These are phyloP conservation scores for Caloenas nicobarica DNA, from an alignment of 2,113 vertebrate genomes.

Conservation along the genomic window DNA sequence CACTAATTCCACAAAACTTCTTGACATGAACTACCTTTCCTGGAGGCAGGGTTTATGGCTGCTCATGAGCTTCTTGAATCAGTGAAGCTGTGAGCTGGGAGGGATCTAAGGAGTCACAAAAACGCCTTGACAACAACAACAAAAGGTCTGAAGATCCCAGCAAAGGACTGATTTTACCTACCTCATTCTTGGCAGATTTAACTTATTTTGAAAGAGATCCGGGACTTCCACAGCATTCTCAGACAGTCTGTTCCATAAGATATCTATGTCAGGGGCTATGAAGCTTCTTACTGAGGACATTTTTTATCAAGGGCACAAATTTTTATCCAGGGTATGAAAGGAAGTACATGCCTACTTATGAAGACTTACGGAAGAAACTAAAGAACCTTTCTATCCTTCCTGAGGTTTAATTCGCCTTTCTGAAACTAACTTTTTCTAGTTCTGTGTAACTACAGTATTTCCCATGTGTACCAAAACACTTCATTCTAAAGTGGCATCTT, in stretches of 20 bases:
- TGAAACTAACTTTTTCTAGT: not conserved
- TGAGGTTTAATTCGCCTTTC: not conserved
- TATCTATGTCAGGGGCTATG: accelerated
- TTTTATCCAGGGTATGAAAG: not conserved
- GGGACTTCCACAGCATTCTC: not conserved
- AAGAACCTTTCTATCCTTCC: not conserved
- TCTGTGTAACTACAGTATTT: not conserved
- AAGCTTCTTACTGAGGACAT: not conserved
- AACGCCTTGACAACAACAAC: not conserved
- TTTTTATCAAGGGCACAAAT: not conserved
- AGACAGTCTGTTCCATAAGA: not conserved
- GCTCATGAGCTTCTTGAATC: not conserved
- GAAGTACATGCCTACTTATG: not conserved
- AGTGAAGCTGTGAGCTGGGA: not conserved
- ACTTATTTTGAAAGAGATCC: not conserved
- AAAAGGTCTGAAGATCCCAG: not conserved
- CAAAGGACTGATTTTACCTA: not conserved
- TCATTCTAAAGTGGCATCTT: not conserved
- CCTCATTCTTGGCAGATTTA: not conserved
- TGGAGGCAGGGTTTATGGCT: not conserved
- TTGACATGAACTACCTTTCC: not conserved
- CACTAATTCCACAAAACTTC: not conserved
- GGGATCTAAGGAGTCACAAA: not conserved
- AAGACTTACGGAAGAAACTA: not conserved
- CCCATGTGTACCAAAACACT: not conserved